phyloP scores from a whole-genome alignment of 1,140 invertebrate species.

The Hesperophylax magnus region DNA sequence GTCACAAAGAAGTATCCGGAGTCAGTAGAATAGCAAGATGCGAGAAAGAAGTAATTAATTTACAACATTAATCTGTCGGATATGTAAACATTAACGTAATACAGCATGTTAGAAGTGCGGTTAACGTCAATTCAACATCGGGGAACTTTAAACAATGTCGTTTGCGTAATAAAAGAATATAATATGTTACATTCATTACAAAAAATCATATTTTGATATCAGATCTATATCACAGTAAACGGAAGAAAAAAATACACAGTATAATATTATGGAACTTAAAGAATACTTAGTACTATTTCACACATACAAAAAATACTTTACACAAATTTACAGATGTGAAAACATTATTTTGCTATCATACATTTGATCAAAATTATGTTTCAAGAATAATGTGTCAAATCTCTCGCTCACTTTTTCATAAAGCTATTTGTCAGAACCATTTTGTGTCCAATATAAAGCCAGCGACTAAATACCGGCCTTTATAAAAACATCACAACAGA shows the following conservation, averaged over 20 bases:
- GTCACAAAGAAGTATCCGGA: no score
- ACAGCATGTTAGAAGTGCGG: not conserved
- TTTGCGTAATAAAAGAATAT: slow-evolving; percentile 48
- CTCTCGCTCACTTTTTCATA: not conserved
- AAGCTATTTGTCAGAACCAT: slow-evolving; percentile 11
- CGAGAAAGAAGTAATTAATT: not conserved
- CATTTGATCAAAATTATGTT: slow-evolving; percentile 27
- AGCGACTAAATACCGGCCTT: slow-evolving; percentile 27
- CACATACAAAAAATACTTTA: slow-evolving; percentile 45
- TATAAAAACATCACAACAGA: not conserved
- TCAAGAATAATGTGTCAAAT: slow-evolving; percentile 5
- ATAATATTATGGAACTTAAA: slow-evolving; percentile 43
- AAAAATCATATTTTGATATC: slow-evolving; percentile 51
- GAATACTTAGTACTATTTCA: slow-evolving; percentile 40
- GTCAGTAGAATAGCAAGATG: no score
- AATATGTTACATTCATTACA: slow-evolving; percentile 32
- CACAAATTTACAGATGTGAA: slow-evolving; percentile 49
- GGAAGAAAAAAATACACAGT: slow-evolving; percentile 50
- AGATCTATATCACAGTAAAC: slow-evolving; percentile 58
- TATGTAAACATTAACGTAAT: no score
- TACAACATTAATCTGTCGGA: slow-evolving; percentile 3
- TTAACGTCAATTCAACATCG: slow-evolving; percentile 42
- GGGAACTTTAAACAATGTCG: slow-evolving; percentile 47
- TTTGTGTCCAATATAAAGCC: not conserved
- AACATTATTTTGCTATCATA: slow-evolving; percentile 15